Conservation (phyloP, 1,140 invertebrate genomes). For the Nebria ingens region DNA sequence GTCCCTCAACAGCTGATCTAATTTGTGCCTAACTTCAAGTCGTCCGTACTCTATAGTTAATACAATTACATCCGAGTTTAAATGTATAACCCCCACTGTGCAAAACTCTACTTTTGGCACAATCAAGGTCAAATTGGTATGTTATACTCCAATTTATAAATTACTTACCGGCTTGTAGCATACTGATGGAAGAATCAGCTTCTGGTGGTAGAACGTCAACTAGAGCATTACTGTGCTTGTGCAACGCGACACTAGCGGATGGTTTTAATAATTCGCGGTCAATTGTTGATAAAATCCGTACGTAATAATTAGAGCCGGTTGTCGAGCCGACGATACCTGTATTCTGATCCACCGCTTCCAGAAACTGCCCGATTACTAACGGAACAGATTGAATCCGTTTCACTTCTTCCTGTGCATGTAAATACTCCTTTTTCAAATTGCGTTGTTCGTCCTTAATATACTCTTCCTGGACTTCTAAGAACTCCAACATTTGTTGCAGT, state of each 20-base stretch:
- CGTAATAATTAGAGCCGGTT: conserved; percentile 85
- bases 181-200: conserved; percentile 90
- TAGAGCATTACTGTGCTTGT: conserved; percentile 89
- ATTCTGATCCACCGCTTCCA: conserved; percentile 89
- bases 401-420: conserved; percentile 89
- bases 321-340: conserved; percentile 68
- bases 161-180: conserved; percentile 87
- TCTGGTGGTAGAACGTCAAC: conserved; percentile 88
- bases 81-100: no score
- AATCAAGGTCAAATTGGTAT: conserved; percentile 9
- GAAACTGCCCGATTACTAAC: conserved; percentile 85
- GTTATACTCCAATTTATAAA: conserved; percentile 11
- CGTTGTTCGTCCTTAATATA: conserved; percentile 91
- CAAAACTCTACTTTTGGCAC: conserved; percentile 4
- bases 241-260: conserved; percentile 80
- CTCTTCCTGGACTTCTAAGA: conserved; percentile 85
- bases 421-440: conserved; percentile 86
- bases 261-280: conserved; percentile 82
- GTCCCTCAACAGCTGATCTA: no score
- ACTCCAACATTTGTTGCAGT: conserved; percentile 81
- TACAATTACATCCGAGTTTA: no score
- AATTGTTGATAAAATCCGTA: conserved; percentile 78
- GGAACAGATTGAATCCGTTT: conserved; percentile 90
- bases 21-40: no score
- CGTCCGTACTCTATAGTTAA: no score